Evolutionary conservation across 1,140 invertebrate species (phyloP).

Genomic region (Brachionus angularis): DNA sequence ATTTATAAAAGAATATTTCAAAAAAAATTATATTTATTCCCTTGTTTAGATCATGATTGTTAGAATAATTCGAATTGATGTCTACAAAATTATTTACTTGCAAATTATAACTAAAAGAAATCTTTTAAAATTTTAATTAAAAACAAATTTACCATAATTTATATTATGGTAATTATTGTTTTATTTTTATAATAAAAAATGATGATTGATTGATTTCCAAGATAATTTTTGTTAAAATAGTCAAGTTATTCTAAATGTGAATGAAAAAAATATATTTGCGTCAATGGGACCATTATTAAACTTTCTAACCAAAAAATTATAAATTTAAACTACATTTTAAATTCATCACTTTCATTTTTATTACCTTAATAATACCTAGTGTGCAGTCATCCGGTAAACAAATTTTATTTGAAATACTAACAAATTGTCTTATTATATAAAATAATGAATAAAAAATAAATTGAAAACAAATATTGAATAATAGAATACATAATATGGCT

Average conservation of each 20-base stretch:
- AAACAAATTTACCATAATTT: background rate
- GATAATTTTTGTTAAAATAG: background rate
- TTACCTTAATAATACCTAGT: constrained; percentile 29
- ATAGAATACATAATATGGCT: constrained; percentile 5
- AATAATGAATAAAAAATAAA: background rate
- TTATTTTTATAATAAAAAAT: background rate
- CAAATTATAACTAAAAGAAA: constrained; percentile 25
- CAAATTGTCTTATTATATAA: background rate
- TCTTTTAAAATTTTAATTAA: background rate
- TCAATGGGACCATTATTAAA: background rate
- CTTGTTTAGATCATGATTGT: background rate
- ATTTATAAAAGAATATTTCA: background rate
- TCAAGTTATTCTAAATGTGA: constrained; percentile 34
- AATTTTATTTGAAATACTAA: constrained; percentile 24
- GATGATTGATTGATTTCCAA: background rate
- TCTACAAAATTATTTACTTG: constrained; percentile 22
- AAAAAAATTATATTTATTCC: background rate
- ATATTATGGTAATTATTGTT: too few relatives aligned
- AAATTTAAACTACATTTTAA: background rate
- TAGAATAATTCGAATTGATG: background rate
- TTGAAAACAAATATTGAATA: background rate
- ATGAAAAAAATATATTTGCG: background rate
- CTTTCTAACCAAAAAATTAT: background rate
- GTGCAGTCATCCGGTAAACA: constrained; percentile 34
- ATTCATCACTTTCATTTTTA: background rate